Base-by-base conservation (phyloP, 2,888 invertebrate genomes). In the Lasioglossum vierecki region DNA sequence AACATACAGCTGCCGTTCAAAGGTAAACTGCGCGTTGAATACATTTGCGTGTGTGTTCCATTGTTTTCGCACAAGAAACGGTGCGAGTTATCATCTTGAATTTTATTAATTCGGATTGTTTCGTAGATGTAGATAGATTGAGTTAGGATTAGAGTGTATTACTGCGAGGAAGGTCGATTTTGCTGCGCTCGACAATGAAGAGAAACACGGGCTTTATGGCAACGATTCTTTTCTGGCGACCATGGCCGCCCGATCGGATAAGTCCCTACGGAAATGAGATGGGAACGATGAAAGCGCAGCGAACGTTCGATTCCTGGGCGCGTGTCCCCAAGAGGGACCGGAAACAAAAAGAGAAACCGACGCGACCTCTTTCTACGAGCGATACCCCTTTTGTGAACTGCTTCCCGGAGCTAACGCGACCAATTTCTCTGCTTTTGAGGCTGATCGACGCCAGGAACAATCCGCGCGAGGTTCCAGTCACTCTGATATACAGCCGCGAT, bases 201-300 rank as follows among this genome's bases (percentile, higher is more conserved):
- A 84, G 88, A 53, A 84, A 83, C 88, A 88, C 76, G 80, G 60
- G 77, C 85, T 89, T 89, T 88, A 88, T 80, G 85, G 87, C 53
- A 26, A 82, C 68, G 81, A 85, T 88, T 85, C 84, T 83, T 88
- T 84, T 57, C 74, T 39, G n/a, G 44, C 18, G 88, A 84, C 84
- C 81, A 70, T 57, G 78, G 68, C 72, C 57, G 39, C 49, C 66
- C 77, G 79, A 90, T 87, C 86, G 86, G 87, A 90, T 88, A 87
- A 88, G 88, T 82, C 83, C 70, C 49, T 78, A 9, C 75, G 88
- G 84, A 88, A 88, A 90, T 88, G 87, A 89, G 87, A 90, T 85
- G 86, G 83, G 84, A 87, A 79, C 86, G 88, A 88, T 80, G 89
- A 85, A 89, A 86, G 85, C 80, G 22, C 39, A 73, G 86, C 83